Evolutionary conservation across 1,140 invertebrate genomes (phyloP).

Genomic region (Dendrolimus punctatus): DNA sequence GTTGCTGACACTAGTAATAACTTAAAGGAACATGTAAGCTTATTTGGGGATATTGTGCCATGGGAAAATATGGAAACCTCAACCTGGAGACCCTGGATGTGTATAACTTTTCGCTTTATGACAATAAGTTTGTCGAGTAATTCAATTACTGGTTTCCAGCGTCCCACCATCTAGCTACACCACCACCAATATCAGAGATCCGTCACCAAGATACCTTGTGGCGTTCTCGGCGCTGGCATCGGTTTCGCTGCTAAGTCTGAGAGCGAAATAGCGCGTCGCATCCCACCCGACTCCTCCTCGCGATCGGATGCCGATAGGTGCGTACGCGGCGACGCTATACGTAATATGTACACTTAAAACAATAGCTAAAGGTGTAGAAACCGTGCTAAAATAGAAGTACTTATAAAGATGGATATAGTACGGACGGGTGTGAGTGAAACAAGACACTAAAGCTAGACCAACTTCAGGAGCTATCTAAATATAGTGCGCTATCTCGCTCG

Average conservation of each 20-base stretch:
- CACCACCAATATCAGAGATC: slow-evolving; percentile 1
- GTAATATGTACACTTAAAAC: neutral
- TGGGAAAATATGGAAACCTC: too few species aligned
- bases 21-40: too few species aligned
- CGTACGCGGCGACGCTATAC: slow-evolving; percentile 27
- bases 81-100: too few species aligned
- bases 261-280: slow-evolving; percentile 64
- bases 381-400: neutral
- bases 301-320: slow-evolving; percentile 40
- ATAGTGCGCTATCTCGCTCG: too few species aligned
- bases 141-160: neutral
- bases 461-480: too few species aligned
- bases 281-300: slow-evolving; percentile 52
- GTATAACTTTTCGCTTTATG: too few species aligned
- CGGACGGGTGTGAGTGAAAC: too few species aligned
- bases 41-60: too few species aligned
- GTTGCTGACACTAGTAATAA: too few species aligned
- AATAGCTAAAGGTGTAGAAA: neutral
- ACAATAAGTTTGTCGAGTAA: too few species aligned
- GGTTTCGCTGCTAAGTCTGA: slow-evolving; percentile 70
- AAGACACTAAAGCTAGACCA: too few species aligned
- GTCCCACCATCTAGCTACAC: slow-evolving; percentile 1
- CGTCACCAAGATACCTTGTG: slow-evolving; percentile 44
- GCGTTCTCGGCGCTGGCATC: slow-evolving; percentile 62
- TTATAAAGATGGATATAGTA: neutral